Conservation (phyloP, 2,113 vertebrate genomes). For the Oreochromis spilurus region DNA sequence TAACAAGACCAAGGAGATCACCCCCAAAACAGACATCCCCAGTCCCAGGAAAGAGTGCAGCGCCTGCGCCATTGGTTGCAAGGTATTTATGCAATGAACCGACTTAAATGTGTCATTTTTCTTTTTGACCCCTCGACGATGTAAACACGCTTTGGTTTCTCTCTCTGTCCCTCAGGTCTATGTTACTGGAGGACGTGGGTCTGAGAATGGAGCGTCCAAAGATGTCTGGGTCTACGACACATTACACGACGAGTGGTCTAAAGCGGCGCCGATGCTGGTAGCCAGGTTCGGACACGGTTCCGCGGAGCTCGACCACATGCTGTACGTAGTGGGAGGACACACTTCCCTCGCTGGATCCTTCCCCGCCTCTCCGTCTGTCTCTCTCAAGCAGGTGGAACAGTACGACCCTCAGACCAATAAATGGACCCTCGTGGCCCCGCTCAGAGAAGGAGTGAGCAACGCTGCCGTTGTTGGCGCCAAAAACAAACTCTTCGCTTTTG, state of each 20-base stretch:
- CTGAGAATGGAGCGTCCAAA: conserved; percentile 81
- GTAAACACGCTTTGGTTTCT: neutral
- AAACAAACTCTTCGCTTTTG: conserved; percentile 82
- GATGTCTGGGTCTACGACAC: conserved; percentile 85
- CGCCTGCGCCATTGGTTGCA: conserved; percentile 82
- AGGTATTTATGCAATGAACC: conserved; percentile 45
- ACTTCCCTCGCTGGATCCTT: conserved; percentile 78
- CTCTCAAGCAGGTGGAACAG: conserved; percentile 83
- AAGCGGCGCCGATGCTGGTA: conserved; percentile 79
- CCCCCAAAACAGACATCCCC: conserved; percentile 80
- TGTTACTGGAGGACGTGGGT: conserved; percentile 79
- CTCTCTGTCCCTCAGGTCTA: conserved; percentile 60
- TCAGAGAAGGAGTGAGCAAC: conserved; percentile 82
- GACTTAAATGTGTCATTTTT: neutral
- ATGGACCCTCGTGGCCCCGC: conserved; percentile 80
- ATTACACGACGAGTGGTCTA: conserved; percentile 81
- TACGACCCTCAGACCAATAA: conserved; percentile 82
- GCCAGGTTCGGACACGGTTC: conserved; percentile 81
- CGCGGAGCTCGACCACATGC: conserved; percentile 77
- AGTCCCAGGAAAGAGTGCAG: conserved; percentile 84
- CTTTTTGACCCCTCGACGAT: neutral
- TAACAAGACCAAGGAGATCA: conserved; percentile 80
- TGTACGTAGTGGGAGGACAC: conserved; percentile 81
- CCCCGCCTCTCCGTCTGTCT: conserved; percentile 81
- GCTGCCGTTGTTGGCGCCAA: conserved; percentile 81